These are phyloP conservation scores for Cheilosia impressa DNA, from an alignment of 2,888 invertebrate genomes.

Conservation along the genomic window DNA sequence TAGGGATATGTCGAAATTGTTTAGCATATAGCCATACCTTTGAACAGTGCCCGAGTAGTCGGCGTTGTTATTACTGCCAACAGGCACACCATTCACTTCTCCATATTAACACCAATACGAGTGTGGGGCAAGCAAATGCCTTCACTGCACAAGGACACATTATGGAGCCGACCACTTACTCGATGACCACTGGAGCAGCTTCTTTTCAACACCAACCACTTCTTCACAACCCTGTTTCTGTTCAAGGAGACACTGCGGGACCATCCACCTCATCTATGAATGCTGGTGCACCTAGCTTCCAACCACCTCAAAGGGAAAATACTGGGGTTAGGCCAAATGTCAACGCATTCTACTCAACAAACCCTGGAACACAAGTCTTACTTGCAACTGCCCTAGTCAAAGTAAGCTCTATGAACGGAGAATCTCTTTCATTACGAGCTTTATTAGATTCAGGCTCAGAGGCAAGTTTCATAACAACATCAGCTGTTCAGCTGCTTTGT, in stretches of 20 bases:
- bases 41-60: too few relatives aligned
- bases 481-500: neutral
- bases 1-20: slow-evolving; percentile 6
- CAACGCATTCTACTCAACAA: neutral
- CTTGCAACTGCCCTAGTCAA: neutral
- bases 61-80: too few relatives aligned
- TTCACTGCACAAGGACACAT: slow-evolving; percentile 16
- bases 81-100: too few relatives aligned
- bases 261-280: neutral
- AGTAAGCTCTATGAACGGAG: neutral
- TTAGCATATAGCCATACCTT: slow-evolving; percentile 7
- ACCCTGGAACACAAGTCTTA: neutral
- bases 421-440: neutral
- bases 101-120: neutral
- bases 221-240: too few relatives aligned
- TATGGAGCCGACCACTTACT: too few relatives aligned
- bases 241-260: slow-evolving; percentile 3
- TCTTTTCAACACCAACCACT: too few relatives aligned
- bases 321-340: neutral
- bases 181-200: too few relatives aligned
- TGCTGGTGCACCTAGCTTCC: neutral
- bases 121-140: neutral
- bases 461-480: slow-evolving; percentile 1
- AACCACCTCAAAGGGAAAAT: neutral
- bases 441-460: neutral